phyloP scores from a whole-genome alignment of 2,797 vertebrate genomes.

The Phataginus tricuspis region DNA sequence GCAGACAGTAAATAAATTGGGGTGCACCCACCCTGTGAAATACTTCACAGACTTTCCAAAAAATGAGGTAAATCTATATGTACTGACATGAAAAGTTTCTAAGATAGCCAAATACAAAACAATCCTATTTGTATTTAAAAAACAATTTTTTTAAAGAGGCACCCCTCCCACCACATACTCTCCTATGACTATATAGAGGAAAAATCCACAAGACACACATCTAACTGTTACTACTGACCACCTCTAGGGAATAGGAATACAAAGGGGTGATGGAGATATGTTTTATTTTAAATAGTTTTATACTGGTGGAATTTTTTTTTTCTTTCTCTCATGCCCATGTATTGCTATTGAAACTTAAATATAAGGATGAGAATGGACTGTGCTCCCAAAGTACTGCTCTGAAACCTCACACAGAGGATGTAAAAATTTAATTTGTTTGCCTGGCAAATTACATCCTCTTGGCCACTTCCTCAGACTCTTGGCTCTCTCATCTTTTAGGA shows the following conservation, averaged over 20 bases:
- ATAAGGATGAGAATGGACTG: background rate
- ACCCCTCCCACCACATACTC: background rate
- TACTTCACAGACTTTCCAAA: background rate
- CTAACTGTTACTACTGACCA: conserved; percentile 8
- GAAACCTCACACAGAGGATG: background rate
- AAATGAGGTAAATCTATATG: background rate
- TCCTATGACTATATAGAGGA: background rate
- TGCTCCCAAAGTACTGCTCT: background rate
- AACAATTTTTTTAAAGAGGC: background rate
- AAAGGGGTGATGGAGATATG: background rate
- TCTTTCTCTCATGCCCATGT: background rate
- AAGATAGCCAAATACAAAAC: background rate
- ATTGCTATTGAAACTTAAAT: background rate
- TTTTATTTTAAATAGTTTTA: conserved; percentile 5
- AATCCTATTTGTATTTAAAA: background rate
- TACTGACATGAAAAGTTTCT: background rate
- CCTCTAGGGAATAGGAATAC: background rate
- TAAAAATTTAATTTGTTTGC: background rate
- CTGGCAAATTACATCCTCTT: background rate
- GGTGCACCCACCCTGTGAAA: too few relatives aligned
- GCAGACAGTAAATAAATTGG: background rate
- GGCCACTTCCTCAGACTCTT: background rate
- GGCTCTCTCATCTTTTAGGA: background rate
- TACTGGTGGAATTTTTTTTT: background rate
- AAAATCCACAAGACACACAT: background rate